A percentile compares a stretch with the other conserved stretches of the same genome.
These are phyloP conservation scores for Antidorcas marsupialis DNA, from an alignment of 2,113 vertebrate genomes.

Conservation along the genomic window DNA sequence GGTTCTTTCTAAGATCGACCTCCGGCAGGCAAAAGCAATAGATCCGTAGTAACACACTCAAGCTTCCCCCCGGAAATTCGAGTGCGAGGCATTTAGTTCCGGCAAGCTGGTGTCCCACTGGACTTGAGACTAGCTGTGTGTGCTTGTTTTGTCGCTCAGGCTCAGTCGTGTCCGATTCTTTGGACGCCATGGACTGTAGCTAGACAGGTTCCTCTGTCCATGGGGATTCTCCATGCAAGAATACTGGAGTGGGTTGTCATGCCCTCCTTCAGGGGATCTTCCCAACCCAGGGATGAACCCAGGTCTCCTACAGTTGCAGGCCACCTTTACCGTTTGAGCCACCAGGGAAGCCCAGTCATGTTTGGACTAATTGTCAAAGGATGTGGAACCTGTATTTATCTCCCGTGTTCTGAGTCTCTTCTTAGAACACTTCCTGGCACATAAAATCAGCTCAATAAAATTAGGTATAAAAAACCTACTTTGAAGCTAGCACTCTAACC, in stretches of 20 bases:
- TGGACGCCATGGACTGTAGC: neutral
- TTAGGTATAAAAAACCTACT: neutral
- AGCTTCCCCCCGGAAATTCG: neutral
- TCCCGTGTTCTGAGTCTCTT: neutral
- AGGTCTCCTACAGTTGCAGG: neutral
- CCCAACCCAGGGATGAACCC: neutral
- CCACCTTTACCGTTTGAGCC: neutral
- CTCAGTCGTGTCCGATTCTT: neutral
- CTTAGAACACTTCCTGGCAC: neutral
- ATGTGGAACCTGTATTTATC: neutral
- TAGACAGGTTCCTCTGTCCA: neutral
- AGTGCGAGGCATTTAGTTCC: neutral
- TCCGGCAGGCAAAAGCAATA: conserved; percentile 45
- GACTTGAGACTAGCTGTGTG: neutral
- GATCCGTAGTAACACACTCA: neutral
- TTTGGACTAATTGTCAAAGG: neutral
- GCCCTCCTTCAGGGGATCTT: neutral
- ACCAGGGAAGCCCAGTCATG: neutral
- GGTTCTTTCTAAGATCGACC: accelerated
- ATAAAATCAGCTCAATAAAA: neutral
- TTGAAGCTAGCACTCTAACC: neutral
- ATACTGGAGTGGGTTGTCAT: neutral
- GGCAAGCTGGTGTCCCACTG: accelerated
- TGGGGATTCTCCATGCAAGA: neutral
- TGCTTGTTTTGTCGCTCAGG: neutral